A percentile compares a stretch with the other conserved stretches of the same genome.
Conservation (phyloP, 1,140 invertebrate genomes). For the Macrotrachela quadricornifera region DNA sequence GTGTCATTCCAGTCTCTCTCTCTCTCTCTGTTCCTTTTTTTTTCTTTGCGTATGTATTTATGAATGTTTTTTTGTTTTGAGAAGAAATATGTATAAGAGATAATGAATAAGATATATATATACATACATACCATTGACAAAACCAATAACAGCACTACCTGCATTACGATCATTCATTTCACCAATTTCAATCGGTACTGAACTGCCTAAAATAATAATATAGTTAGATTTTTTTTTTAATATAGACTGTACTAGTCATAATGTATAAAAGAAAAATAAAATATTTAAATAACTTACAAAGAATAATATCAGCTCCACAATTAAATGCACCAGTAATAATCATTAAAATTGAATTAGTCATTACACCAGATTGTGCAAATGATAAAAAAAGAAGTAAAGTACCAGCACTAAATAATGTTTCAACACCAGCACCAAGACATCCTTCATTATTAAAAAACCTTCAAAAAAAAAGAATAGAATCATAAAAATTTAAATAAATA, state of each 20-base stretch:
- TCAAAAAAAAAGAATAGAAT: constrained; percentile 12
- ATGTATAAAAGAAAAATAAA: too few relatives aligned
- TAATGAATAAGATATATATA: too few relatives aligned
- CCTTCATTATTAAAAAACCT: constrained; percentile 25
- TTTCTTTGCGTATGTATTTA: too few relatives aligned
- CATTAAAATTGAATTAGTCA: constrained; percentile 30
- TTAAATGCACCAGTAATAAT: constrained; percentile 33
- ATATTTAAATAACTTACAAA: constrained; percentile 24
- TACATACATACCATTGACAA: constrained; percentile 32
- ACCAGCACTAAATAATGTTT: constrained; percentile 23
- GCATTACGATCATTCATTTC: constrained; percentile 30
- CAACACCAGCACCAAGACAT: constrained; percentile 28
- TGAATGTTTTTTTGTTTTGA: too few relatives aligned
- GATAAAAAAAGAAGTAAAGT: constrained; percentile 30
- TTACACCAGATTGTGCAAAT: constrained; percentile 28
- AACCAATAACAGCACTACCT: constrained; percentile 32
- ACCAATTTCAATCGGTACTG: constrained; percentile 32
- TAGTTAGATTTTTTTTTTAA: too few relatives aligned
- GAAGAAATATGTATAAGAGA: too few relatives aligned
- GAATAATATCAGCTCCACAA: constrained; percentile 33
- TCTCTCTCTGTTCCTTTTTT: too few relatives aligned
- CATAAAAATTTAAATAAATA: not conserved
- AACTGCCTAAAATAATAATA: too few relatives aligned
- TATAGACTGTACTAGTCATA: too few relatives aligned
- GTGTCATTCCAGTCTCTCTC: too few relatives aligned